These are phyloP conservation scores for Sebastes diploproa DNA, from an alignment of 2,797 vertebrate species.

Conservation along the genomic window DNA sequence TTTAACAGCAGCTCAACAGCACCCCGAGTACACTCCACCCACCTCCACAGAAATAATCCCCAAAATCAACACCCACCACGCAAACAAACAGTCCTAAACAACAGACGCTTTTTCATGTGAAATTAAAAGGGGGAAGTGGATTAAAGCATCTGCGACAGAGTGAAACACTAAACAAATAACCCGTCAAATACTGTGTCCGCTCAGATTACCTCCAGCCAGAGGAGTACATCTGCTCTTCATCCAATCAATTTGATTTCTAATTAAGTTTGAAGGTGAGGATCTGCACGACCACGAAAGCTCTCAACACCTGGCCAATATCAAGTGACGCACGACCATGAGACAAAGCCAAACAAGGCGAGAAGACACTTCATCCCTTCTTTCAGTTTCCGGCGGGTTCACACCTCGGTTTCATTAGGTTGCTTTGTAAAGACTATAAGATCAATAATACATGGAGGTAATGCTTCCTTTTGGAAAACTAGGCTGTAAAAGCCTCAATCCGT, in stretches of 20 bases:
- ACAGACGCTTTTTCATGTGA: not conserved
- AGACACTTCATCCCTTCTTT: not conserved
- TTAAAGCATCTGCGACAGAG: conserved; percentile 1
- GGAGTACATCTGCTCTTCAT: conserved; percentile 55
- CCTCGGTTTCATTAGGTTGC: not conserved
- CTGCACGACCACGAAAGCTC: conserved; percentile 31
- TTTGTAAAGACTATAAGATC: conserved; percentile 17
- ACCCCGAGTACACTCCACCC: not conserved
- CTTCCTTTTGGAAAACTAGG: conserved; percentile 20
- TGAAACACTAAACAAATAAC: conserved; percentile 41
- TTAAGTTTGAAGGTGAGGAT: conserved; percentile 63
- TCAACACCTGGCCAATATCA: conserved; percentile 44
- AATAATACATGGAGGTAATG: conserved; percentile 30
- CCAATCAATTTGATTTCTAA: conserved; percentile 60
- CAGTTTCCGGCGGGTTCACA: not conserved
- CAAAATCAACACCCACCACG: not conserved
- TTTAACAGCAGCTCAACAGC: not conserved
- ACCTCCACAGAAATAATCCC: conserved; percentile 4
- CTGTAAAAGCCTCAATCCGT: not conserved
- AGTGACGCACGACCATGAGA: conserved; percentile 4
- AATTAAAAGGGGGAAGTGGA: conserved; percentile 41
- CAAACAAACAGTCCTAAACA: conserved; percentile 19
- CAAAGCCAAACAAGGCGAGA: not conserved
- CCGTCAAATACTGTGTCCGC: conserved; percentile 15
- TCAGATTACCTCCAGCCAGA: conserved; percentile 24